phyloP scores from a whole-genome alignment of 2,888 invertebrate genomes.

The Lithophane socia region DNA sequence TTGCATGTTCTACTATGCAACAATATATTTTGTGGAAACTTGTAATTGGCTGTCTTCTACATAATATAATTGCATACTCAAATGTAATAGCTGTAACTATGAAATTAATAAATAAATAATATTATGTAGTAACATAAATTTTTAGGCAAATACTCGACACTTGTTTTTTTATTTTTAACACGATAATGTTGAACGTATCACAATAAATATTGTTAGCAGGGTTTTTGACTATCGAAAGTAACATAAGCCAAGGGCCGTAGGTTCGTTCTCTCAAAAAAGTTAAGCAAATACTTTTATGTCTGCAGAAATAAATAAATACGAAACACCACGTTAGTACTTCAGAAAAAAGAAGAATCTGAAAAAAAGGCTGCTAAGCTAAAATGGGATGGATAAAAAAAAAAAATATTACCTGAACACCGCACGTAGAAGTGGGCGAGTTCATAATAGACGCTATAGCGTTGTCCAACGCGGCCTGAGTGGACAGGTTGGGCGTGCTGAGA shows the following conservation, averaged over 20 bases:
- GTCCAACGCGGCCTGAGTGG: slow-evolving; percentile 83
- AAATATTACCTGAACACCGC: slow-evolving; percentile 66
- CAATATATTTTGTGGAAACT: neutral
- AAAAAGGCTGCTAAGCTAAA: no score
- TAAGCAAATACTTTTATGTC: no score
- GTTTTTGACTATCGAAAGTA: neutral
- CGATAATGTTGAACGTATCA: no score
- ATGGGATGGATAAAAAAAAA: no score
- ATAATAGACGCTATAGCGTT: slow-evolving; percentile 87
- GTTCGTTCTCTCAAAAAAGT: no score
- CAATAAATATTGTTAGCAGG: neutral
- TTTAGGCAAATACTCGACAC: neutral
- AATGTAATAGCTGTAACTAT: neutral
- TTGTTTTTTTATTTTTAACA: neutral
- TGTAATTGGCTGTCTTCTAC: neutral
- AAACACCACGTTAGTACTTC: no score
- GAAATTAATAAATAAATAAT: neutral
- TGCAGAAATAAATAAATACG: no score
- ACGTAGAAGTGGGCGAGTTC: slow-evolving; percentile 80
- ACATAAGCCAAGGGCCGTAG: no score
- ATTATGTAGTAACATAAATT: neutral
- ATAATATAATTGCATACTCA: neutral
- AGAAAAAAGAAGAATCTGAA: no score
- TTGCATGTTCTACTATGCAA: no score
- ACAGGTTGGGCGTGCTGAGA: slow-evolving; percentile 78